Conservation (phyloP, 2,888 invertebrate species). For the Heliconius hortense region DNA sequence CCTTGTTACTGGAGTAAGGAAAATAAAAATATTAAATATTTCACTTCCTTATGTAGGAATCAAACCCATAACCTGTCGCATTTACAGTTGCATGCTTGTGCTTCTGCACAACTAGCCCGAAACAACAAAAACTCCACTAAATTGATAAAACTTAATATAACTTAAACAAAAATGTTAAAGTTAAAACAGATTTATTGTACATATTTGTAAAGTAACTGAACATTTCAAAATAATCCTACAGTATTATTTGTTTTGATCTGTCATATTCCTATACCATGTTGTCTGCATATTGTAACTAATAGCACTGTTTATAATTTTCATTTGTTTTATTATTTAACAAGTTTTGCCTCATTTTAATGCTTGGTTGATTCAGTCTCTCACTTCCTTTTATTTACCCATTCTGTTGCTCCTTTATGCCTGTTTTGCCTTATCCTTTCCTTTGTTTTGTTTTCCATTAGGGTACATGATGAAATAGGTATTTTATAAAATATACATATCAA, state of each 20-base stretch:
- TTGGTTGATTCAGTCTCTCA: slow-evolving; percentile 74
- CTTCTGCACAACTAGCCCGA: too few species aligned
- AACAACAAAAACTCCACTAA: too few species aligned
- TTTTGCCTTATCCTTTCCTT: slow-evolving; percentile 21
- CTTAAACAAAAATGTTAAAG: not conserved
- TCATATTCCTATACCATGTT: not conserved
- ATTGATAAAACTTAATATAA: not conserved
- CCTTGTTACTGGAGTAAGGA: too few species aligned
- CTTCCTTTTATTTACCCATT: slow-evolving; percentile 48
- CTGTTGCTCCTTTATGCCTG: slow-evolving; percentile 35
- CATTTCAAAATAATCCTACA: not conserved
- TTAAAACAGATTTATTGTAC: not conserved
- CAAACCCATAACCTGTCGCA: too few species aligned
- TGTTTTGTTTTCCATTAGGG: slow-evolving; percentile 28
- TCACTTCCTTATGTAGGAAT: too few species aligned
- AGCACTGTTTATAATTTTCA: not conserved
- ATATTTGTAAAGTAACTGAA: slow-evolving; percentile 1
- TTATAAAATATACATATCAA: not conserved
- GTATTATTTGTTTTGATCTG: not conserved
- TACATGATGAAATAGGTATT: slow-evolving; percentile 15
- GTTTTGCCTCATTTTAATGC: slow-evolving; percentile 60
- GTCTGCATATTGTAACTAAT: slow-evolving; percentile 14
- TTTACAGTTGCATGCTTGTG: too few species aligned
- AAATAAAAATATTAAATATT: too few species aligned
- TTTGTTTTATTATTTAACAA: slow-evolving; percentile 26